Conservation (phyloP, 1,140 invertebrate genomes). For the Pygmarrhopalites habei region DNA sequence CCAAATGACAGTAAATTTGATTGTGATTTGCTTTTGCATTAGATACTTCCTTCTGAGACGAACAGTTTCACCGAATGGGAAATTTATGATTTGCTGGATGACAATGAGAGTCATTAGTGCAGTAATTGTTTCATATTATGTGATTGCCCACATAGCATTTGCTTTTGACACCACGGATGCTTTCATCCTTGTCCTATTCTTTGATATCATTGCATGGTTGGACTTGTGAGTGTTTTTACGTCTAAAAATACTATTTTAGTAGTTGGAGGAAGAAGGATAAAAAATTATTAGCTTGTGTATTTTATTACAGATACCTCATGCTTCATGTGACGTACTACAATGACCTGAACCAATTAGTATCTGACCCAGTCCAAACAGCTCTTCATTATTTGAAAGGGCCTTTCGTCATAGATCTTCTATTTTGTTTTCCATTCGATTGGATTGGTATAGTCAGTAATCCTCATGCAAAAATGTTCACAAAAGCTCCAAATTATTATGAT, state of each 20-base stretch:
- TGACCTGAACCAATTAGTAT: constrained; percentile 13
- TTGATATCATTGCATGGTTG: constrained; percentile 33
- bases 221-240: constrained; percentile 24
- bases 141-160: constrained; percentile 20
- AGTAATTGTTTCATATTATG: constrained; percentile 16
- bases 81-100: constrained; percentile 27
- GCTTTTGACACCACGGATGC: constrained; percentile 14
- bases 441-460: background rate
- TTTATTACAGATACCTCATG: constrained; percentile 20
- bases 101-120: constrained; percentile 16
- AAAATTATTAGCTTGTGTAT: too few species aligned
- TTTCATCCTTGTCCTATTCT: constrained; percentile 11
- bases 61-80: constrained; percentile 19
- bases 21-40: background rate
- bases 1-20: too few species aligned
- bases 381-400: constrained; percentile 80
- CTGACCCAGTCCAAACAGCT: constrained; percentile 43
- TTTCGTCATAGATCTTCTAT: constrained; percentile 91
- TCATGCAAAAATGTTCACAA: background rate
- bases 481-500: background rate
- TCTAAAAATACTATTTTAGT: background rate
- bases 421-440: constrained; percentile 76
- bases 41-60: background rate
- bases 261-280: too few species aligned
- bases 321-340: constrained; percentile 23